phyloP scores from a whole-genome alignment of 37 sponge, comb jelly and placozoan genomes.

The Agelas oroides region DNA sequence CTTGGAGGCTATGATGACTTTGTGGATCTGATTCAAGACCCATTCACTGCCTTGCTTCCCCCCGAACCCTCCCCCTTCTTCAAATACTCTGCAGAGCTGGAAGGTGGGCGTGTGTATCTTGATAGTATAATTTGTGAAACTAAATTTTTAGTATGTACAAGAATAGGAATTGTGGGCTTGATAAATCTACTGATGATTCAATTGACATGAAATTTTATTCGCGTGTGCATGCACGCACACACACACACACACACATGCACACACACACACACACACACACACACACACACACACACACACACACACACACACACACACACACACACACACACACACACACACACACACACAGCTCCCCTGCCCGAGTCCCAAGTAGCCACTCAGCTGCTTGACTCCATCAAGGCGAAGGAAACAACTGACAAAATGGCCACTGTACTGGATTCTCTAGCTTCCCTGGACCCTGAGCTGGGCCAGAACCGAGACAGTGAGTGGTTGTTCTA shows the following conservation, averaged over 20 bases:
- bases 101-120: slow-evolving; percentile 10
- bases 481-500: background rate
- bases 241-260: no score
- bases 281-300: no score
- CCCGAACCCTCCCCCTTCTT: slow-evolving; percentile 60
- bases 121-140: background rate
- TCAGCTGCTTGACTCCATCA: slow-evolving; percentile 62
- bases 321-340: background rate
- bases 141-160: no score
- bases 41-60: slow-evolving; percentile 65
- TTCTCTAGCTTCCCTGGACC: slow-evolving; percentile 20
- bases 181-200: no score
- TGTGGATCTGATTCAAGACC: slow-evolving; percentile 61
- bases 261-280: no score
- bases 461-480: slow-evolving; percentile 34
- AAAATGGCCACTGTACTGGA: slow-evolving; percentile 24
- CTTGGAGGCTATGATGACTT: slow-evolving; percentile 76
- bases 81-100: slow-evolving; percentile 56
- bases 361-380: slow-evolving; percentile 41
- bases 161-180: no score
- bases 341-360: background rate
- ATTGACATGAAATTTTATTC: no score
- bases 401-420: slow-evolving; percentile 40
- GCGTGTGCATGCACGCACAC: no score
- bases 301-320: background rate